These are phyloP conservation scores for Gadopsis bispinosus DNA, from an alignment of 2,797 vertebrate species.

Conservation along the genomic window DNA sequence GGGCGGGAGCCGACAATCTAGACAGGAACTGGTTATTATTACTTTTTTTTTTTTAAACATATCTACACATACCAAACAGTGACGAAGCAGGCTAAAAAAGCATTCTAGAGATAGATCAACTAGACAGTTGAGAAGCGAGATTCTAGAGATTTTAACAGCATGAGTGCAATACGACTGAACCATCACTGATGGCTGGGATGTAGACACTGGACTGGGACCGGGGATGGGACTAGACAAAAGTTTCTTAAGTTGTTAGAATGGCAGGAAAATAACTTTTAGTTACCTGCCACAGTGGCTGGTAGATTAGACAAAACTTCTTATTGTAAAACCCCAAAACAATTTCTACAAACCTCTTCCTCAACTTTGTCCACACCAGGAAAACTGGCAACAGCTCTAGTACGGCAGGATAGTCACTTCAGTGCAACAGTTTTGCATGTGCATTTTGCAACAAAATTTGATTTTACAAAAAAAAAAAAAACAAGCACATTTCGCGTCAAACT, in stretches of 20 bases:
- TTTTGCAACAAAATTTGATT: slow-evolving; percentile 66
- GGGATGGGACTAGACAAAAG: slow-evolving; percentile 55
- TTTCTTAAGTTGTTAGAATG: slow-evolving; percentile 59
- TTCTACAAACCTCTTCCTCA: slow-evolving; percentile 43
- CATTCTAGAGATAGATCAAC: slow-evolving; percentile 57
- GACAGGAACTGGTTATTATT: slow-evolving; percentile 60
- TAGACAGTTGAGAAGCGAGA: slow-evolving; percentile 48
- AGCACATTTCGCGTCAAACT: slow-evolving; percentile 54
- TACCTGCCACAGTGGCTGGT: slow-evolving; percentile 57
- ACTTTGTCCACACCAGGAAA: slow-evolving; percentile 24
- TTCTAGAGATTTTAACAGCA: slow-evolving; percentile 51
- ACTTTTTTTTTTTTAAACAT: slow-evolving; percentile 47
- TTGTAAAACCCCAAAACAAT: slow-evolving; percentile 56
- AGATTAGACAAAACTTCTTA: slow-evolving; percentile 49
- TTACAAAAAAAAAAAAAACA: slow-evolving; percentile 28
- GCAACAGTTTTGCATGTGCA: slow-evolving; percentile 75
- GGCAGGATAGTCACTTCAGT: slow-evolving; percentile 73
- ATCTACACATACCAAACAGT: slow-evolving; percentile 71
- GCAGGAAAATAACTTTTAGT: slow-evolving; percentile 51
- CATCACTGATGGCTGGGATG: slow-evolving; percentile 37
- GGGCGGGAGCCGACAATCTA: slow-evolving; percentile 56
- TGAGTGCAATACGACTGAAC: slow-evolving; percentile 17
- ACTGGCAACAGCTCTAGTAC: slow-evolving; percentile 34
- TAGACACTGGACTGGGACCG: slow-evolving; percentile 25
- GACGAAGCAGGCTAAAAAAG: slow-evolving; percentile 61